A percentile compares a stretch with the other conserved stretches of the same genome.
Conservation (phyloP, 30 jellyfish, hydroid and myxozoan species). For the Mastigias papua region DNA sequence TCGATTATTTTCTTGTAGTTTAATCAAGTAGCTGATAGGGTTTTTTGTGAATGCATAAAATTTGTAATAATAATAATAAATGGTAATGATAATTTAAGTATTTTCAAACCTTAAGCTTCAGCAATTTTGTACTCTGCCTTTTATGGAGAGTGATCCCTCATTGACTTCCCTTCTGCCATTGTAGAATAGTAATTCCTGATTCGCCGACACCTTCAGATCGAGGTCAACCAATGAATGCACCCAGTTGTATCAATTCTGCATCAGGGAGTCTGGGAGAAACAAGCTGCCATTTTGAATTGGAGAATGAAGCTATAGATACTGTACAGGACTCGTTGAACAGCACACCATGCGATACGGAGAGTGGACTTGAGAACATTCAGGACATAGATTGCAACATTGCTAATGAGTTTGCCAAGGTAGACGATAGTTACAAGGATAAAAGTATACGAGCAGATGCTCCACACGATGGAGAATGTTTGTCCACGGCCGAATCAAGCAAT, state of each 20-base stretch:
- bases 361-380: neutral
- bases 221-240: neutral
- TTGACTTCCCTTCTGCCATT: no score
- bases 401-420: neutral
- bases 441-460: neutral
- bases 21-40: no score
- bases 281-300: neutral
- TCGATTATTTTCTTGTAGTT: no score
- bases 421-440: neutral
- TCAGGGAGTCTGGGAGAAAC: neutral
- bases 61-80: no score
- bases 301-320: neutral
- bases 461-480: no score
- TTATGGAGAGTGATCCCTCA: no score
- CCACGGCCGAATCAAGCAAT: no score
- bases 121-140: no score
- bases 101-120: no score
- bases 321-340: conserved; percentile 5
- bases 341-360: neutral
- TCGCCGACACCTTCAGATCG: conserved; percentile 15
- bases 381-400: neutral
- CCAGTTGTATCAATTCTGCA: neutral
- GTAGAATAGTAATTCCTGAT: conserved; percentile 34
- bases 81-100: no score
- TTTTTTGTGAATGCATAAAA: no score